phyloP scores from a whole-genome alignment of 2,797 vertebrate species.

The Danio choprae region DNA sequence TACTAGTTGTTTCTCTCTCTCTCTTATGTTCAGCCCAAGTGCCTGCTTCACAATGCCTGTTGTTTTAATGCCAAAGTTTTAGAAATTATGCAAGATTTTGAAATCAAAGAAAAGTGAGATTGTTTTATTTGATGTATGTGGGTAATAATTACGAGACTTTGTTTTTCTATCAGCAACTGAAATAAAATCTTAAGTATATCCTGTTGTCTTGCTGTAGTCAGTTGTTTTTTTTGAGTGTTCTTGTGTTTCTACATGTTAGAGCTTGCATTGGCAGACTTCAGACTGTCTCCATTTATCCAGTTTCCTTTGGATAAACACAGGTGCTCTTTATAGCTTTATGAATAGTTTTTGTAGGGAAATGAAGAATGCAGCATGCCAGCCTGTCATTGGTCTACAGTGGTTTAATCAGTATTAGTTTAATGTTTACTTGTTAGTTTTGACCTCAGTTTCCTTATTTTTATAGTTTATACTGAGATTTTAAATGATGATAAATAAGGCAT shows the following conservation, averaged over 20 bases:
- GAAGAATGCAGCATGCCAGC: neutral
- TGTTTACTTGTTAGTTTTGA: neutral
- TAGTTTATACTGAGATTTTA: too few species aligned
- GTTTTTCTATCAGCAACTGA: constrained; percentile 56
- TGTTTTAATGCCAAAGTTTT: constrained; percentile 49
- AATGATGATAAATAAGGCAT: too few species aligned
- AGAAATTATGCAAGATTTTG: constrained; percentile 45
- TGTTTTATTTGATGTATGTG: constrained; percentile 49
- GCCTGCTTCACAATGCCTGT: constrained; percentile 50
- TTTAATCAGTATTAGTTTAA: neutral
- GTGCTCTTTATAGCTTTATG: neutral
- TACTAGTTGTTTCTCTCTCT: constrained; percentile 6
- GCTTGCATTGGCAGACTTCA: neutral
- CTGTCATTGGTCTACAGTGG: neutral
- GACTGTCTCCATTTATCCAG: neutral
- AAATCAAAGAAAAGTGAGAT: constrained; percentile 37
- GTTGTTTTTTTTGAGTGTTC: neutral
- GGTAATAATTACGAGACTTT: constrained; percentile 46
- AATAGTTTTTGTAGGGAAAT: neutral
- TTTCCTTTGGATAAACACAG: neutral
- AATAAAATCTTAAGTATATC: constrained; percentile 55
- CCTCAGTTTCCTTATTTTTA: too few species aligned
- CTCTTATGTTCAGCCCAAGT: constrained; percentile 31
- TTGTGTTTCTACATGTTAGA: constrained; percentile 17
- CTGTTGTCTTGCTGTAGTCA: neutral